Evolutionary conservation across 2,113 vertebrate genomes (phyloP).

Genomic region (Gavia stellata): DNA sequence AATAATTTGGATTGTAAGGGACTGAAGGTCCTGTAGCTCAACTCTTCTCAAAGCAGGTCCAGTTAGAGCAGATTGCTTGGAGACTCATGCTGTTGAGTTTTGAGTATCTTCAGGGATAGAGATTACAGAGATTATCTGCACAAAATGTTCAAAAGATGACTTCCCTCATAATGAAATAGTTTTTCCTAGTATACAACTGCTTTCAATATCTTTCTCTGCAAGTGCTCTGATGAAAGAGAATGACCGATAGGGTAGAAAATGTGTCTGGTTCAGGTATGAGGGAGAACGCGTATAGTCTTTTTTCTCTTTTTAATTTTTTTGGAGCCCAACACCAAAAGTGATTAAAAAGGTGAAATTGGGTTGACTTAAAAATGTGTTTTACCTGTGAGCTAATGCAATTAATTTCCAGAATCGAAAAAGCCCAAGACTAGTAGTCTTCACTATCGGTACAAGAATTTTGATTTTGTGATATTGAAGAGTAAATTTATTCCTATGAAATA

Average conservation of each 20-base stretch:
- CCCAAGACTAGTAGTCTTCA: background rate
- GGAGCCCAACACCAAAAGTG: fast-evolving
- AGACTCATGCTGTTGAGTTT: background rate
- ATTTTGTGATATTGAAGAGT: background rate
- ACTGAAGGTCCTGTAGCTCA: background rate
- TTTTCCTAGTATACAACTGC: background rate
- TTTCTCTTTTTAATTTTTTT: background rate
- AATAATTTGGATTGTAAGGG: background rate
- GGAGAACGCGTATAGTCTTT: background rate
- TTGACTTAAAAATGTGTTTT: background rate
- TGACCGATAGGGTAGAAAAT: background rate
- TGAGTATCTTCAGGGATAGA: background rate
- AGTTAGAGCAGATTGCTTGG: background rate
- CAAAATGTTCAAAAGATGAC: background rate
- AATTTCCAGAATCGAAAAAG: background rate
- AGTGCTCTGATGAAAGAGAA: background rate
- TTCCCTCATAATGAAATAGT: background rate
- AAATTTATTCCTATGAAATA: background rate
- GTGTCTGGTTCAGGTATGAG: background rate
- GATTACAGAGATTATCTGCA: background rate
- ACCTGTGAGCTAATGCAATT: background rate
- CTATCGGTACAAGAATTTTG: background rate
- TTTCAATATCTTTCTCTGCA: background rate
- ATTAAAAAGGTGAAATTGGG: background rate
- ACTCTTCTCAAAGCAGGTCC: background rate